These are phyloP conservation scores for Deilephila elpenor DNA, from an alignment of 2,888 invertebrate genomes.

Conservation along the genomic window DNA sequence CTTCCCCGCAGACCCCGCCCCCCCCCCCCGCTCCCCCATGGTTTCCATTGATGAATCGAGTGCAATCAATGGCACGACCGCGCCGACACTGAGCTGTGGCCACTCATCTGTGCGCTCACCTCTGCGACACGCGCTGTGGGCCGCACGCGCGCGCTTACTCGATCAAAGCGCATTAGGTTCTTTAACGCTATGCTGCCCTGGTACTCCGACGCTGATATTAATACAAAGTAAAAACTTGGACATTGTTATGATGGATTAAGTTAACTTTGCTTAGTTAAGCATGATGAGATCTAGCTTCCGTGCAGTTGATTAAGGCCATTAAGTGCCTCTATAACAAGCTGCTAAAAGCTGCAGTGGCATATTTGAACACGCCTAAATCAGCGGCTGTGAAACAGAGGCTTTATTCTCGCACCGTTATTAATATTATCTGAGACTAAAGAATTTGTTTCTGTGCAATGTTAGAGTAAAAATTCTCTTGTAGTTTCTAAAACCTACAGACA, in stretches of 20 bases:
- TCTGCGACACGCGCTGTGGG: slow-evolving; percentile 28
- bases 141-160: slow-evolving; percentile 18
- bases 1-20: slow-evolving; percentile 28
- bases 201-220: slow-evolving; percentile 28
- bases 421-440: neutral
- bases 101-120: slow-evolving; percentile 36
- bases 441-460: too few relatives aligned
- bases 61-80: slow-evolving; percentile 48
- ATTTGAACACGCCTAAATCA: too few relatives aligned
- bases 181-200: slow-evolving; percentile 35
- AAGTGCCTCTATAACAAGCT: too few relatives aligned
- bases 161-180: slow-evolving; percentile 33
- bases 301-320: too few relatives aligned
- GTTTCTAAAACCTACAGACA: too few relatives aligned
- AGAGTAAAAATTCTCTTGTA: too few relatives aligned
- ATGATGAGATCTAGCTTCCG: too few relatives aligned
- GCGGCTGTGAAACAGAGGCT: too few relatives aligned
- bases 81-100: neutral
- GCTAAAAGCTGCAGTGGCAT: too few relatives aligned
- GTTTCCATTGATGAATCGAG: slow-evolving; percentile 57
- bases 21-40: slow-evolving; percentile 33
- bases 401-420: neutral
- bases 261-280: too few relatives aligned
- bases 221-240: neutral
- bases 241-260: too few relatives aligned